Base-by-base conservation (phyloP, 2,113 vertebrate species). In the Typhlomys cinereus region DNA sequence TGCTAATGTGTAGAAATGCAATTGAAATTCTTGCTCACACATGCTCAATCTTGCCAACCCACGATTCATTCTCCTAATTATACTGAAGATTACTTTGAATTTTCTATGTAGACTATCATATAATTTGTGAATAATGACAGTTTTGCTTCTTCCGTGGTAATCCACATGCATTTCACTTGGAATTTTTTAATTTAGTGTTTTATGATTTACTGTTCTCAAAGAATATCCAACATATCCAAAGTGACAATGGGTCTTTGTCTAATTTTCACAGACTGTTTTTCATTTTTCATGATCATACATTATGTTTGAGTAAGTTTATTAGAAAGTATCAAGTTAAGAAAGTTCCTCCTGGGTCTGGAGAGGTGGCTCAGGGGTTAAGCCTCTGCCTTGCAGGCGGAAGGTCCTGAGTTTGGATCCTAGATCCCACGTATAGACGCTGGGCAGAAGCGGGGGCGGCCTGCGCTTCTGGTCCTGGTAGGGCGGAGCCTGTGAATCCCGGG, bases 211-310 rank as follows among this genome's bases (percentile, higher is more conserved):
- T 79, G 7, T 70, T 80, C 7, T 95, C n/a, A 80, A 12, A 18
- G 7, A 48, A 79, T 64, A 14, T 64, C 70, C 82, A 76, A 20
- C 59, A 74, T 79, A 62, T 85, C 90, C 85, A 82, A 78, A 83
- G 7, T 79, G 52, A 62, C 13, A 62, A 7, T 90, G 27, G 5
- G 23, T 91, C 64, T 85, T 86, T 87, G 50, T 86, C 20, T 78
- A 10, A 83, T 87, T 87, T 93, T 80, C 74, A 84, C 75, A 52
- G 61, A 85, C 89, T 75, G 4, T 12, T 61, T 94, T 91, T 74
- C 46, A 50, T 66, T 79, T 29, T 92, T 74, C 25, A 41, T 67
- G 15, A 70, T 80, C 62, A 71, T 50, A 54, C 80, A 31, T 50
- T 13, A 88, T 83, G 4, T 75, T 92, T 61, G 41, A 2, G 17